phyloP scores from a whole-genome alignment of 2,797 vertebrate species.

The Chiloscyllium punctatum region DNA sequence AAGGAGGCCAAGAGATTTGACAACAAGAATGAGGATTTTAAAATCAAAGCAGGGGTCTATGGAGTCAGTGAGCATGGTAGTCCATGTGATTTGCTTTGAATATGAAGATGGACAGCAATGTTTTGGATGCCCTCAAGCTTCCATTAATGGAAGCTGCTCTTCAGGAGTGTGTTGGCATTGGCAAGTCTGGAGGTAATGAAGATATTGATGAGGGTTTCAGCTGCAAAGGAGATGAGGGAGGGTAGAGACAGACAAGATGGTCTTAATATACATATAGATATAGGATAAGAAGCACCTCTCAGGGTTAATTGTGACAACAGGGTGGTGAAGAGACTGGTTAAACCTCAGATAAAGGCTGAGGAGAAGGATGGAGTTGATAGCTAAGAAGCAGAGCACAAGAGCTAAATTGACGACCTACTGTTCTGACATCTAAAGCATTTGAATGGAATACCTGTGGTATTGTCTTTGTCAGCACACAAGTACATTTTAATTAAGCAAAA shows the following conservation, averaged over 20 bases:
- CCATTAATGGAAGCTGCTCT: no score
- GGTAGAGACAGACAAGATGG: not conserved
- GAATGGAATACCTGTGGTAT: slow-evolving; percentile 42
- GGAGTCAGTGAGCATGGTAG: no score
- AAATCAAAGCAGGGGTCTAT: no score
- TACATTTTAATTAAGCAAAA: slow-evolving; percentile 59
- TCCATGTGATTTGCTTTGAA: no score
- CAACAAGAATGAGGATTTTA: no score
- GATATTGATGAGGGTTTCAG: not conserved
- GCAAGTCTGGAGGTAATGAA: no score
- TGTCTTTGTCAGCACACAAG: slow-evolving; percentile 56
- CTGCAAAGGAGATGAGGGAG: not conserved
- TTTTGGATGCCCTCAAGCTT: no score
- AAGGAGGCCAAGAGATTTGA: no score
- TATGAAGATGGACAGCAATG: no score
- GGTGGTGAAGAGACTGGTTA: not conserved
- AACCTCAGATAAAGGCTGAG: not conserved
- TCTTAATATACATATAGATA: not conserved
- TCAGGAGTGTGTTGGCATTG: no score
- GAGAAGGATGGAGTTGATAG: not conserved
- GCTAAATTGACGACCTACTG: not conserved
- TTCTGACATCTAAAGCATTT: slow-evolving; percentile 42
- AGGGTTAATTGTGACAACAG: not conserved
- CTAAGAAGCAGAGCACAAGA: not conserved
- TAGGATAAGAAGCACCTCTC: not conserved